These are phyloP conservation scores for Leucoraja ocellata DNA, from an alignment of 2,797 vertebrate genomes.

Conservation along the genomic window DNA sequence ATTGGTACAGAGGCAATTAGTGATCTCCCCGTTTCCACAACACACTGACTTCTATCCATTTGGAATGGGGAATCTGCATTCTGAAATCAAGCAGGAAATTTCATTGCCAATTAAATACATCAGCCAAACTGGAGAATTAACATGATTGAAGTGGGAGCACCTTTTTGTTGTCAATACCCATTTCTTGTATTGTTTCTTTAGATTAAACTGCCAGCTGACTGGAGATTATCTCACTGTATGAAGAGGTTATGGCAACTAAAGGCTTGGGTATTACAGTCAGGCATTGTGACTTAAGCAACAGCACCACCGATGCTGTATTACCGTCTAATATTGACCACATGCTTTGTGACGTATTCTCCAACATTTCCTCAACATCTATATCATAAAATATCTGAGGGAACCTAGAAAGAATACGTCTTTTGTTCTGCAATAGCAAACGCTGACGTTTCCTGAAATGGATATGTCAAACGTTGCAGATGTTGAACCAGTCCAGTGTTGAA, in stretches of 20 bases:
- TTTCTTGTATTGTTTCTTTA: background rate
- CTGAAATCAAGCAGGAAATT: background rate
- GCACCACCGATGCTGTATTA: background rate
- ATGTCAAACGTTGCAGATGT: background rate
- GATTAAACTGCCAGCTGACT: background rate
- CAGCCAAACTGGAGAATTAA: background rate
- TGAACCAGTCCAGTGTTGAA: background rate
- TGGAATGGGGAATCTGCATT: background rate
- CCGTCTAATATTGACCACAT: background rate
- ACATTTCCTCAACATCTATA: background rate
- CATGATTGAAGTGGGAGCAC: background rate
- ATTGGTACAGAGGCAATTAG: background rate
- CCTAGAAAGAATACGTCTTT: background rate
- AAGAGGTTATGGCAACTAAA: background rate
- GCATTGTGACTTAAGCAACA: background rate
- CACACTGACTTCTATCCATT: background rate
- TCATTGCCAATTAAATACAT: background rate
- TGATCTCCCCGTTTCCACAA: background rate
- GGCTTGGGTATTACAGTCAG: background rate
- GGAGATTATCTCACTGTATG: background rate
- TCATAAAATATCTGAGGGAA: background rate
- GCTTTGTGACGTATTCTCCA: background rate
- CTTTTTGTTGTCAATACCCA: background rate
- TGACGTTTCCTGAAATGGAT: background rate
- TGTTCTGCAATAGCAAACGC: background rate